Base-by-base conservation (phyloP, 2,113 vertebrate species). In the Chloropsis hardwickii region DNA sequence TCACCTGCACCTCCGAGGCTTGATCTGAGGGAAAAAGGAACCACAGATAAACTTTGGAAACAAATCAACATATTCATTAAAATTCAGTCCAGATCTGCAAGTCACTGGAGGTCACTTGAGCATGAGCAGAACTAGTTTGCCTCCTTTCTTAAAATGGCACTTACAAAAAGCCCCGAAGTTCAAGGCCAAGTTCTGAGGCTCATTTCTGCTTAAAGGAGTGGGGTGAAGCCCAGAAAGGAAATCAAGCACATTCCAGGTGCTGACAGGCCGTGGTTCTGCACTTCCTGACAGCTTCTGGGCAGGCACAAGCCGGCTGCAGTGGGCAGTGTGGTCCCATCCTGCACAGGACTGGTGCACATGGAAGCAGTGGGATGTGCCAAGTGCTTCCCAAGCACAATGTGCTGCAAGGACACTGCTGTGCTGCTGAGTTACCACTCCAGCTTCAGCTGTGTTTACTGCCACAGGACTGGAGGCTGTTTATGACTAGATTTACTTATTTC, bases 1-100 rank as follows among this genome's bases (percentile, higher is more conserved):
- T 99, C 98, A 99, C 98, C 97, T 99, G 99, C 37, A 99, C 98
- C 98, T 99, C 99, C 11, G 99, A 99, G 20, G 99, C 99, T 78
- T 99, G 99, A 97, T 99, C 99, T 99, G 94, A 35, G 50, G 79
- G 48, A 19, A 33, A 79, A 95, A 83, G 50, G 6, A 61, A 61
- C 27, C 21, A 14, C 81, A 74, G 81, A 47, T 51, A 23, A 82
- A 70, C 44, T 56, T n/a, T 42, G 60, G 56, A 54, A 92, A 48
- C 24, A 67, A 83, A 81, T 10, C 51, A 86, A 92, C 18, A 15
- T 0, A 16, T 28, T 28, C 11, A 70, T 67, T 77, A 58, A n/a
- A 25, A 69, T 48, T 19, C 35, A 8, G 31, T 76, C 81, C 92
- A 87, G 40, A 28, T 82, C 2, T 60, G 11, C 54, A 58, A 81